Evolutionary conservation across 2,797 vertebrate species (phyloP).

Genomic region (Danio choprae): DNA sequence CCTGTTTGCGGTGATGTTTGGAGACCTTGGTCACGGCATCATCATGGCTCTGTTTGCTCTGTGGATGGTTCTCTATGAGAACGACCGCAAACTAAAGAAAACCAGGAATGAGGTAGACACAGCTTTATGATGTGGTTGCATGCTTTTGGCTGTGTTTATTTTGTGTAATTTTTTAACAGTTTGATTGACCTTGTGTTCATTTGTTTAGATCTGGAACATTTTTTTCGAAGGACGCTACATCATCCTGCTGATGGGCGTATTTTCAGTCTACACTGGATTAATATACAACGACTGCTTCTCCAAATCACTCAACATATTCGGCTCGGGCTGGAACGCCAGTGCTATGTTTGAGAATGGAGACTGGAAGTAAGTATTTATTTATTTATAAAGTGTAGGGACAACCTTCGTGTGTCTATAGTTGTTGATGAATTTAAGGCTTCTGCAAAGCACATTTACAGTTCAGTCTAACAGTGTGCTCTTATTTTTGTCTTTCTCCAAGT

Average conservation of each 20-base stretch:
- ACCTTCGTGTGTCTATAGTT: neutral
- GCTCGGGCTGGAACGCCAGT: constrained; percentile 88
- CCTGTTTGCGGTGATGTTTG: constrained; percentile 97
- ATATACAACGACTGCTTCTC: constrained; percentile 99
- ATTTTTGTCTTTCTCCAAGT: constrained; percentile 54
- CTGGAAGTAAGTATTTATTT: constrained; percentile 83
- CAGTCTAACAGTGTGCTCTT: constrained; percentile 1
- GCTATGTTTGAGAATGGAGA: constrained; percentile 79
- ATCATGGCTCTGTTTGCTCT: constrained; percentile 92
- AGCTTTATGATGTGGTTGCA: neutral
- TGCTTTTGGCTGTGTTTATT: neutral
- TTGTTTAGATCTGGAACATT: constrained; percentile 87
- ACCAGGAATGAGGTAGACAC: constrained; percentile 87
- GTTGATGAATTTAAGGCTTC: neutral
- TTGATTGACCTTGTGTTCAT: constrained; percentile 13
- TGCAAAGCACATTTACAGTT: neutral
- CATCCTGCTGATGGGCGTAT: constrained; percentile 95
- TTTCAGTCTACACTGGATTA: constrained; percentile 95
- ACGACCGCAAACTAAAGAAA: constrained; percentile 85
- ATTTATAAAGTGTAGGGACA: neutral
- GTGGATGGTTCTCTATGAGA: constrained; percentile 89
- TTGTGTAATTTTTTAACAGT: neutral
- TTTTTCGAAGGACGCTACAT: constrained; percentile 96
- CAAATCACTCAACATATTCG: constrained; percentile 95
- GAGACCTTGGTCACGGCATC: constrained; percentile 92